Evolutionary conservation across 2,888 invertebrate species (phyloP), one percentile per base, ranked within the genome.

Genomic region (Eretmocerus hayati): DNA sequence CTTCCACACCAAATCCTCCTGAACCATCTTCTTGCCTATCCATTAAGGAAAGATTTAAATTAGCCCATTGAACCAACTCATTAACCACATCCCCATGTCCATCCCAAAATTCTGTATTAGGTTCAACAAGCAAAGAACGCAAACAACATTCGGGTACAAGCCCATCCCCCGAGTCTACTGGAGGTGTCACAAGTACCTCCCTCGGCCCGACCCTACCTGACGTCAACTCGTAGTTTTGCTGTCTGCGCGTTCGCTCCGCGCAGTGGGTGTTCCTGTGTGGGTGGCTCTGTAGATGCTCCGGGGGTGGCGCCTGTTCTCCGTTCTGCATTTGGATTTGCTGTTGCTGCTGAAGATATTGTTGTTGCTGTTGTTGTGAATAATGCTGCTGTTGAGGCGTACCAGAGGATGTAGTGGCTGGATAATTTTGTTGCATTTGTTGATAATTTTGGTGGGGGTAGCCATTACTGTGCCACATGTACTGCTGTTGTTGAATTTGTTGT

Each of bases 261-360:
- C 51, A 54, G 43, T 46, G 46, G 48, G 48, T 48, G 46, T 40
- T 42, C 44, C 50, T 51, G 32, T 55, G 55, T n/a, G 48, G 56
- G 38, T 56, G 56, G 48, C 51, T 51, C 38, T 55, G 52, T 15
- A 58, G 58, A 42, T 58, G 54, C 37, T 59, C 61, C 33, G 60
- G 50, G 53, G 62, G 58, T 53, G 63, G 61, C 42, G 60, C 58
- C 47, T 63, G 65, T 42, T 56, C 53, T 22, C 39, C 42, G 44
- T 56, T 52, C 42, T 60, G 58, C 52, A 59, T 59, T 55, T 63
- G 66, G 48, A 62, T 50, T 50, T 62, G 60, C 46, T 62, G 61
- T 48, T 60, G 61, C 48, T 64, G 62, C 21, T 46, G 45, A 6
- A 38, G 44, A 3, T 30, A 21, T 11, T 26, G 41, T 8, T 15